phyloP scores from a whole-genome alignment of 1,140 invertebrate genomes.

The Pissodes strobi region DNA sequence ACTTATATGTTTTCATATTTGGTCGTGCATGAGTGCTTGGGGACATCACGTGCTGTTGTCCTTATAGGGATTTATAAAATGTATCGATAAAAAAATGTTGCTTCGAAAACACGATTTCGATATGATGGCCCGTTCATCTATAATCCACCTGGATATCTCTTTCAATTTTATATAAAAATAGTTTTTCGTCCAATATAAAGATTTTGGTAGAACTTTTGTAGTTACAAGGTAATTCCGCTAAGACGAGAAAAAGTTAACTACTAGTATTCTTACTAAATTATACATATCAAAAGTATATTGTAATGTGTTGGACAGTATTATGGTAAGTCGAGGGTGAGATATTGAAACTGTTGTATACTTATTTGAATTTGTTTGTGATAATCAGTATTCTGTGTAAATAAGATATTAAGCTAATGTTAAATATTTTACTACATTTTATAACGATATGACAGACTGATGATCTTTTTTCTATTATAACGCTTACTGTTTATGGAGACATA shows the following conservation, averaged over 20 bases:
- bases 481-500: constrained; percentile 15
- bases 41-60: too few species aligned
- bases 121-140: too few species aligned
- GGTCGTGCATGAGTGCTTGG: too few species aligned
- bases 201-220: too few species aligned
- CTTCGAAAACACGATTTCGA: too few species aligned
- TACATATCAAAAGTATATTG: constrained; percentile 15
- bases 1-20: too few species aligned
- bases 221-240: too few species aligned
- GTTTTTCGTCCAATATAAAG: too few species aligned
- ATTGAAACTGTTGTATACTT: constrained; percentile 30
- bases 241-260: constrained; percentile 5
- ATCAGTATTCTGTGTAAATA: constrained; percentile 43
- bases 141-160: too few species aligned
- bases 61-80: too few species aligned
- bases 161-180: too few species aligned
- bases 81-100: too few species aligned
- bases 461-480: constrained; percentile 32
- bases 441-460: constrained; percentile 38
- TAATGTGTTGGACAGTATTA: constrained; percentile 18
- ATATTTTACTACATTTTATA: constrained; percentile 43
- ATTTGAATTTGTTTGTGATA: constrained; percentile 33
- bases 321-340: constrained; percentile 9
- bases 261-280: constrained; percentile 6
- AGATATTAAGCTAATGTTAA: constrained; percentile 36